Evolutionary conservation across 2,113 vertebrate genomes (phyloP), one percentile per base, ranked within the genome.

Genomic region (Oxyura jamaicensis): DNA sequence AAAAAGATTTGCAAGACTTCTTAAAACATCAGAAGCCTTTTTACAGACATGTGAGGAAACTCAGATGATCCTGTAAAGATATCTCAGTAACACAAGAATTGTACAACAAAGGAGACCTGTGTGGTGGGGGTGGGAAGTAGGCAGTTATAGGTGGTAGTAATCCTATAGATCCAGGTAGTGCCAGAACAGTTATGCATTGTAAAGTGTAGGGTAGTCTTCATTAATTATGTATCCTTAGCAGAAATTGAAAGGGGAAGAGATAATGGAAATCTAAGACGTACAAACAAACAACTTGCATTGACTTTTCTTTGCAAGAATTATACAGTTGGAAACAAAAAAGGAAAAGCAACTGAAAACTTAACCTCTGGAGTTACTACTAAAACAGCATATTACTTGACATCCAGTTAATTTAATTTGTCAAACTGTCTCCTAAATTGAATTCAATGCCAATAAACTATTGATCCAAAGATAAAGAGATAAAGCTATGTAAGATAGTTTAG

Each of bases 221-320:
- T 94, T 84, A 89, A 75, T 91, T 75, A 89, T 93, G 4, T 62
- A 55, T 67, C 62, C 71, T 94, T 83, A 77, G 72, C 53, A 76
- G 33, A 58, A 19, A 79, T 58, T 90, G 39, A 62, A 93, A 88
- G 69, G 35, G 55, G 29, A 90, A 83, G 25, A 22, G 66, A 31
- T 79, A 79, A 60, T 17, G 73, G 65, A 80, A 79, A 75, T 33
- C 14, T 9, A 55, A 83, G 85, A 69, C 20, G 39, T 56, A 76
- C 26, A 58, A 80, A 46, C 62, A 89, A 93, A 80, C 3, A 55
- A 41, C 17, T 84, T 93, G 52, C 44, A 53, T 29, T 75, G 73
- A 79, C 29, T 85, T 89, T 86, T 78, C 48, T 84, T 90, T 72
- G 39, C 36, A 63, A 74, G 50, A 88, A 55, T 63, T 67, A 67